Evolutionary conservation across 2,113 vertebrate species (phyloP), one percentile per base, ranked within the genome.

Genomic region (Parotia lawesii): DNA sequence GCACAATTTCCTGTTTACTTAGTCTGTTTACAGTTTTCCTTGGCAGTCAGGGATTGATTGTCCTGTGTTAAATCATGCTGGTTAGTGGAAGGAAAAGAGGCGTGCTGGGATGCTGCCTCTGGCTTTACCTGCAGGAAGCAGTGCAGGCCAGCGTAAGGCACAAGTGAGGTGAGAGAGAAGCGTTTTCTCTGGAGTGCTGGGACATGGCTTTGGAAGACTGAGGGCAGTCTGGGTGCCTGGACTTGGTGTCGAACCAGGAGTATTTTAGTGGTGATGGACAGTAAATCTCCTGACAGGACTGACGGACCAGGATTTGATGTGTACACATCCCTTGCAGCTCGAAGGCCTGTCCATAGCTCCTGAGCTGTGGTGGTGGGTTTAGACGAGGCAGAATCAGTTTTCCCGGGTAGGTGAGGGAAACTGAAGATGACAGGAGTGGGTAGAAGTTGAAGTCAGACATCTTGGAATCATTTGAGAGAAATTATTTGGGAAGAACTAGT

Each of bases 121-220:
- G 80, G 84, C 66, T 79, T 57, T 85, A 17, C 73, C 75, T 97
- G 67, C 82, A 92, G 56, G 78, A 80, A 87, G 73, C 90, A 88
- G 62, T 54, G 45, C 56, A 66, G 90, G 75, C 45, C 82, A 56
- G 57, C 1, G 33, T 50, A 90, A 94, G 93, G 38, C 80, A 79
- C 21, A 20, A 35, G 53, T 19, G 60, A 48, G 58, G 8, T 18
- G 51, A 64, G 29, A 66, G n/a, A 66, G 75, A 12, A 76, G 38
- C 0, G 6, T 1, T 90, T 65, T 42, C 42, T 85, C 37, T 51
- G 58, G 12, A 14, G 44, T 40, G 56, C 71, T 45, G 6, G 42
- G 64, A 37, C 3, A 0, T 22, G 33, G 50, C 82, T 80, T 58
- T 45, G 38, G 37, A 57, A 35, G 56, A 22, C 4, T 51, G 33